Conservation (phyloP, 1,140 invertebrate species). For the Dendrolimus kikuchii region DNA sequence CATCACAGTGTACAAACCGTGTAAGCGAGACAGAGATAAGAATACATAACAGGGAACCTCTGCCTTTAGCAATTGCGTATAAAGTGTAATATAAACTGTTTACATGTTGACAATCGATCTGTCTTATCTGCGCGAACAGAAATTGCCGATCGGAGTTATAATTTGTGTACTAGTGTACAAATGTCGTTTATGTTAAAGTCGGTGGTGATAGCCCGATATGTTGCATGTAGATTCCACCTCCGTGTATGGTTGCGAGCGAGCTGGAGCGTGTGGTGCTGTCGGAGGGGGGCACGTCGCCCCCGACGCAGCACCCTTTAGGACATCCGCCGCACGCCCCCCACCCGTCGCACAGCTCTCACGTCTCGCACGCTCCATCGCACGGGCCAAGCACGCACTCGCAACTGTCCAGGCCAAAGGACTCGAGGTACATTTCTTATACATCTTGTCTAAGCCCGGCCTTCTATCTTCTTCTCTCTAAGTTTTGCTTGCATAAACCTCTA, state of each 20-base stretch:
- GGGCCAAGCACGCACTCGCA: slow-evolving; percentile 23
- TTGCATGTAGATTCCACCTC: slow-evolving; percentile 16
- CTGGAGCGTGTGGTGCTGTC: slow-evolving; percentile 46
- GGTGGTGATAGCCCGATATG: slow-evolving; percentile 1
- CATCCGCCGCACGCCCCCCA: neutral
- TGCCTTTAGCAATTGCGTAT: no score
- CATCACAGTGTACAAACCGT: no score
- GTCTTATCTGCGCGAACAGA: no score
- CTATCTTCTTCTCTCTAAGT: no score
- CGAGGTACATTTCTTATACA: slow-evolving; percentile 30
- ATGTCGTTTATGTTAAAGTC: neutral
- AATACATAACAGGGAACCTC: no score
- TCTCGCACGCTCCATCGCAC: slow-evolving; percentile 17
- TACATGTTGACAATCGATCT: no score
- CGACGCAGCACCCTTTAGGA: slow-evolving; percentile 13
- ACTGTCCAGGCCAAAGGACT: slow-evolving; percentile 43
- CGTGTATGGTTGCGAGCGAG: slow-evolving; percentile 35
- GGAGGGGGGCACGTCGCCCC: slow-evolving; percentile 39
- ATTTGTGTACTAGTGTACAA: neutral
- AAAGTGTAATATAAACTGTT: no score
- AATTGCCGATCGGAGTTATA: no score
- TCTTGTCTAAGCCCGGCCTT: no score
- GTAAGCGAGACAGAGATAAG: no score
- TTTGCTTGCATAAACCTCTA: no score
- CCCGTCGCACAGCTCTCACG: slow-evolving; percentile 8